A percentile compares a stretch with the other conserved stretches of the same genome.
Conservation (phyloP, 2,113 vertebrate genomes). For the Hippocampus comes region DNA sequence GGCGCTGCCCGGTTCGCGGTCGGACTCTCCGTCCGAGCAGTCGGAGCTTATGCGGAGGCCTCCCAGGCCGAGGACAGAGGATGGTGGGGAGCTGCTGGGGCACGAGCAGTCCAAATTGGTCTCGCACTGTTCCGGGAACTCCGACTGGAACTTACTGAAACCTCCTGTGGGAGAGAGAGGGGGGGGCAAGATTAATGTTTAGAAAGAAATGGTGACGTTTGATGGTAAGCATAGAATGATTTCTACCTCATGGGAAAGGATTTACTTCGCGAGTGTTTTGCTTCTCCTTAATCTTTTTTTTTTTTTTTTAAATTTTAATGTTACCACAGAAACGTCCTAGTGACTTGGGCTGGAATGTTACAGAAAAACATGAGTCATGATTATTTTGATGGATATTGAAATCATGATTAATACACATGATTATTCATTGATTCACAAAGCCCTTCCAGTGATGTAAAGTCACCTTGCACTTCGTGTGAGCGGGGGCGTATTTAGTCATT, state of each 20-base stretch:
- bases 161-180: constrained; percentile 74
- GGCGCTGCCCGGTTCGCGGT: constrained; percentile 93
- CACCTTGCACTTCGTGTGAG: too few relatives aligned
- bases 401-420: too few relatives aligned
- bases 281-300: too few relatives aligned
- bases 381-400: too few relatives aligned
- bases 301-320: too few relatives aligned
- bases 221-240: not conserved
- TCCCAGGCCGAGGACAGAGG: constrained; percentile 88
- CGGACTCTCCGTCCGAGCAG: constrained; percentile 93
- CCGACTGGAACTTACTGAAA: constrained; percentile 95
- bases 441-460: too few relatives aligned
- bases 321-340: too few relatives aligned
- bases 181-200: not conserved
- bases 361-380: too few relatives aligned
- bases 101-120: constrained; percentile 89
- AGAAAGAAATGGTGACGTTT: not conserved
- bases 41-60: constrained; percentile 93
- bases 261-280: too few relatives aligned
- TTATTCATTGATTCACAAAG: too few relatives aligned
- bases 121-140: constrained; percentile 95
- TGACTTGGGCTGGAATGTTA: too few relatives aligned
- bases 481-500: too few relatives aligned
- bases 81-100: constrained; percentile 86
- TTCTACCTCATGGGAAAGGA: not conserved